Base-by-base conservation (phyloP, 53 echinoderm and acorn worm species). In the Echinometra lucunter region DNA sequence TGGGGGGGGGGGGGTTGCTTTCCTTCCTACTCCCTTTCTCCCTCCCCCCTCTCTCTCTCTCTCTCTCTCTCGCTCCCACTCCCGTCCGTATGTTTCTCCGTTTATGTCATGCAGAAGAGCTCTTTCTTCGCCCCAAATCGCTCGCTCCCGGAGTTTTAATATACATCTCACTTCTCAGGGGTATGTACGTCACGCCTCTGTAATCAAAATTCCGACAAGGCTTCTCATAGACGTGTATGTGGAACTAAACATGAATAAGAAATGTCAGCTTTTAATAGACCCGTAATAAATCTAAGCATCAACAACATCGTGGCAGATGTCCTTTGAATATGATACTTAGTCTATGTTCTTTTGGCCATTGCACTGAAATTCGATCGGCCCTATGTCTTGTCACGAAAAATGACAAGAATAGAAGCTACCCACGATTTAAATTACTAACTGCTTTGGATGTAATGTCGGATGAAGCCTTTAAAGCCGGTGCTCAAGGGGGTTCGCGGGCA, bases 391-490 rank as follows among this genome's bases (percentile, higher is more conserved):
- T 45, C 45, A 47, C 78, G 78, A 19, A 85, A 85, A 85, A 28
- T 85, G n/a, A n/a, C 18, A 13, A 28, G 49, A 85, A 85, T 49
- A 85, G 85, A 28, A 47, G 81, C 40, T 23, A 35, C 2, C n/a
- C 45, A 49, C 45, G 27, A 49, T 40, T 45, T n/a, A 85, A 85
- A 21, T 78, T 17, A 42, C 34, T 30, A 40, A 78, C 78, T 44
- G 40, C 37, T 78, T 6, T 5, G 42, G 42, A 23, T 42, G 30
- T 10, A n/a, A 85, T 25, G 49, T 2, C 21, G 9, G 49, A 49
- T 49, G 30, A 85, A 85, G 18, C 85, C 85, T 85, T 85, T 81
- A 81, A 72, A 85, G 85, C 85, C 85, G 85, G 30, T 47, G 85
- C 85, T 49, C 45, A n/a, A 85, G 49, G 85, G 85, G 53, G 81